These are phyloP conservation scores for Caenorhabditis wallacei DNA, from an alignment of 2,888 invertebrate species.

Conservation along the genomic window DNA sequence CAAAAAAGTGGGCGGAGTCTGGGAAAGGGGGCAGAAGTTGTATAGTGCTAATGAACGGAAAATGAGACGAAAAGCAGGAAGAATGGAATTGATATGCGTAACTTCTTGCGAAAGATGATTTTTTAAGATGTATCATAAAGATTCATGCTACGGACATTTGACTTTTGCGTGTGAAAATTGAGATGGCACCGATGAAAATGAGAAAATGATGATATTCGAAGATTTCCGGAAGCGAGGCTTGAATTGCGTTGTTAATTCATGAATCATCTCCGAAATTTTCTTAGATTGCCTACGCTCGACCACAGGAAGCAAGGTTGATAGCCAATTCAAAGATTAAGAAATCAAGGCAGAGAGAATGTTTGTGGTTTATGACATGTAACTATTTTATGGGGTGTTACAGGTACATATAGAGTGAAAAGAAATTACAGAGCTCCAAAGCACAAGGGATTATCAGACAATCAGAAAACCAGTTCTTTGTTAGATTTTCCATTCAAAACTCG, in stretches of 20 bases:
- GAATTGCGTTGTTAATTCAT: constrained; percentile 21
- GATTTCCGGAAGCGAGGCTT: constrained; percentile 29
- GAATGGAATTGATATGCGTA: neutral
- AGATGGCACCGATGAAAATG: neutral
- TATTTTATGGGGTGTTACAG: neutral
- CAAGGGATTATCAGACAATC: neutral
- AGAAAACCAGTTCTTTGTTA: no score
- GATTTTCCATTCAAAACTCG: neutral
- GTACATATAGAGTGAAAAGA: no score
- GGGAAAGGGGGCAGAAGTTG: constrained; percentile 2
- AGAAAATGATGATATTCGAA: constrained; percentile 18
- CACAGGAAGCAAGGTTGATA: constrained; percentile 13
- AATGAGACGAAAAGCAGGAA: constrained; percentile 4
- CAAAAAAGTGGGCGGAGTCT: constrained; percentile 3
- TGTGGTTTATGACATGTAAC: neutral
- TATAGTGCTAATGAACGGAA: constrained; percentile 56
- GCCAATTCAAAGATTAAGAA: neutral
- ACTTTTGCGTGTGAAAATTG: constrained; percentile 7
- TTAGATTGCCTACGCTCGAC: constrained; percentile 2
- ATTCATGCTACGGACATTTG: neutral
- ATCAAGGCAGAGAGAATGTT: neutral
- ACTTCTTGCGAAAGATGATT: constrained; percentile 16
- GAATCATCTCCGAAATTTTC: constrained; percentile 17
- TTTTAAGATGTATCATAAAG: constrained; percentile 8
- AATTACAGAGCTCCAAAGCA: no score